phyloP scores from a whole-genome alignment of 1,140 invertebrate genomes.

The Marisa cornuarietis region DNA sequence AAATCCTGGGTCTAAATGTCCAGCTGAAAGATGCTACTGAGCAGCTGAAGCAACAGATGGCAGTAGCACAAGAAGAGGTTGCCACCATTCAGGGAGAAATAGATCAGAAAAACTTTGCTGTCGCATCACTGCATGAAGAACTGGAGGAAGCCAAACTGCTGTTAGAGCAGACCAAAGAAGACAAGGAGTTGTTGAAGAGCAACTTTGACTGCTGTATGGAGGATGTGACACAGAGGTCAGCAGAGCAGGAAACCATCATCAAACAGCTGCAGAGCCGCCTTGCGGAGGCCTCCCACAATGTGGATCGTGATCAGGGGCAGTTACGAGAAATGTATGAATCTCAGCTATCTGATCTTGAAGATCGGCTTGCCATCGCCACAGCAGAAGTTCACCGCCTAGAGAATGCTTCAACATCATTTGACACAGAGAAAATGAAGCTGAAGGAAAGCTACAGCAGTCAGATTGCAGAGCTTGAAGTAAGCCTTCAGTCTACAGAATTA shows the following conservation, averaged over 20 bases:
- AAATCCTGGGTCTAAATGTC: neutral
- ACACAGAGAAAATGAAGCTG: conserved; percentile 19
- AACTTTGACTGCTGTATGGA: conserved; percentile 43
- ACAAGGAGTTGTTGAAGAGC: conserved; percentile 37
- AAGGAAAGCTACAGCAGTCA: conserved; percentile 26
- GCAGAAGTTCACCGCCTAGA: conserved; percentile 29
- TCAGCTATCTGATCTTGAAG: conserved; percentile 34
- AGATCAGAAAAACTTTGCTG: conserved; percentile 28
- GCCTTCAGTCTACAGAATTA: conserved; percentile 20
- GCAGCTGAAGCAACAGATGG: neutral
- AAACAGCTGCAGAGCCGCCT: conserved; percentile 26
- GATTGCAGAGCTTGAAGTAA: conserved; percentile 32
- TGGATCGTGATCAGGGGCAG: conserved; percentile 29
- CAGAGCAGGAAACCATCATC: conserved; percentile 27
- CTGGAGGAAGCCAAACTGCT: conserved; percentile 19
- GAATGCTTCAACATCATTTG: conserved; percentile 15
- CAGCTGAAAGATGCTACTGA: conserved; percentile 1
- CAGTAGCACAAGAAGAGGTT: conserved; percentile 4
- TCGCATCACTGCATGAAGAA: conserved; percentile 19
- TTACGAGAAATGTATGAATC: conserved; percentile 36
- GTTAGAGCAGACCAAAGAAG: conserved; percentile 28
- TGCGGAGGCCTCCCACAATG: conserved; percentile 24
- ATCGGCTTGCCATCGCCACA: conserved; percentile 29
- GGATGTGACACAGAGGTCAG: conserved; percentile 29
- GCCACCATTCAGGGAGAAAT: conserved; percentile 21